A percentile compares a stretch with the other conserved stretches of the same genome.
Conservation (phyloP, 2,888 invertebrate species). For the Aelia acuminata region DNA sequence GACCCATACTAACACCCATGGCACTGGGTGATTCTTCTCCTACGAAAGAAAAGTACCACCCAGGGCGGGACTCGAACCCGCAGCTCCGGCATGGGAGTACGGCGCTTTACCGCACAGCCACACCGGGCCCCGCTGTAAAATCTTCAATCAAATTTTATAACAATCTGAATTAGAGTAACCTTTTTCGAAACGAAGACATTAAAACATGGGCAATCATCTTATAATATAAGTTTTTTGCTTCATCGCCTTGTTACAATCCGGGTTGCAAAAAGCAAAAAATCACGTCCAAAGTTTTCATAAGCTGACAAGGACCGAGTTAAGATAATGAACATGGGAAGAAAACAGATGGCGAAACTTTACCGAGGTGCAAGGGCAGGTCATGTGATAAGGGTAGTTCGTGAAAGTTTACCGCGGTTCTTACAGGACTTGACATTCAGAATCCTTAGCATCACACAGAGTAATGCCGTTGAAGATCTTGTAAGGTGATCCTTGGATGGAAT, state of each 20-base stretch:
- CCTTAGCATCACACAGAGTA: background rate
- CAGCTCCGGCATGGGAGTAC: too few relatives aligned
- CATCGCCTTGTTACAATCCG: background rate
- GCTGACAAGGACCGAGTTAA: background rate
- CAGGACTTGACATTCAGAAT: constrained; percentile 20
- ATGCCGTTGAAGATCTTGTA: constrained; percentile 1
- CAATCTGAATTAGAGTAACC: too few relatives aligned
- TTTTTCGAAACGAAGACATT: background rate
- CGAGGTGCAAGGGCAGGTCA: constrained; percentile 41
- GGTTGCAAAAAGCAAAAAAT: background rate
- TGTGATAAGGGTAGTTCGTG: constrained; percentile 41
- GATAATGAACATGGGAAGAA: constrained; percentile 40
- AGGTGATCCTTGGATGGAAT: background rate
- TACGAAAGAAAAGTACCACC: too few relatives aligned
- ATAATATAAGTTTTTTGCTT: background rate
- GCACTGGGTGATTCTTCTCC: too few relatives aligned
- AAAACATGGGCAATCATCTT: background rate
- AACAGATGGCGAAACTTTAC: background rate
- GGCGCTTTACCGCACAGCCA: too few relatives aligned
- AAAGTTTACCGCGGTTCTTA: constrained; percentile 42
- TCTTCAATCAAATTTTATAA: too few relatives aligned
- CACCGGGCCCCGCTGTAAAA: too few relatives aligned
- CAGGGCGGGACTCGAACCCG: too few relatives aligned
- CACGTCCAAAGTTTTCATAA: constrained; percentile 10
- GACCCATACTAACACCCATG: too few relatives aligned